These are phyloP conservation scores for Rhinatrema bivittatum DNA, from an alignment of 2,797 vertebrate genomes.

Conservation along the genomic window DNA sequence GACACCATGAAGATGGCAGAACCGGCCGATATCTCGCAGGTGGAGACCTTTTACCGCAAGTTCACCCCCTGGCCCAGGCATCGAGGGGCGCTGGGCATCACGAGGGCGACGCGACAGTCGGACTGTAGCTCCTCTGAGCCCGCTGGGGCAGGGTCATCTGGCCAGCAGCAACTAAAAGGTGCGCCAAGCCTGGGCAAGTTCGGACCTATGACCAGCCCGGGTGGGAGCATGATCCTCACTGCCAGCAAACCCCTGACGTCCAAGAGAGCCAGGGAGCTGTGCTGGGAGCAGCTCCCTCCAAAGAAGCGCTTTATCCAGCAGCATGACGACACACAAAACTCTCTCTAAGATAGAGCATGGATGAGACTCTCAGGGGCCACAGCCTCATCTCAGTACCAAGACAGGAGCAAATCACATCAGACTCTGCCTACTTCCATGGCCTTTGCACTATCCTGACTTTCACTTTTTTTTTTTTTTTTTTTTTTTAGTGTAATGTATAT, in stretches of 20 bases:
- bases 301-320: conserved; percentile 5
- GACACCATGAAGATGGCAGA: not conserved
- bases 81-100: not conserved
- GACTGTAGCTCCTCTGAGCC: not conserved
- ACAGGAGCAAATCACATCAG: no score
- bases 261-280: not conserved
- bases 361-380: no score
- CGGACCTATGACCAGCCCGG: not conserved
- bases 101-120: no score
- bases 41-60: not conserved
- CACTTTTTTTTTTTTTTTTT: no score
- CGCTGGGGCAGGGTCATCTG: not conserved
- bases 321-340: no score
- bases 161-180: not conserved
- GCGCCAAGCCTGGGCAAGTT: not conserved
- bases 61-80: not conserved
- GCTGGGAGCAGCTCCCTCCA: not conserved
- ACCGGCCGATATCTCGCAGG: not conserved
- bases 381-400: no score
- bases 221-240: not conserved
- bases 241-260: not conserved
- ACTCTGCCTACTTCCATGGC: not conserved
- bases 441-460: no score
- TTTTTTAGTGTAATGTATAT: no score
- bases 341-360: not conserved